Evolutionary conservation across 2,888 invertebrate genomes (phyloP), one percentile per base, ranked within the genome.

Genomic region (Microchrysa polita): DNA sequence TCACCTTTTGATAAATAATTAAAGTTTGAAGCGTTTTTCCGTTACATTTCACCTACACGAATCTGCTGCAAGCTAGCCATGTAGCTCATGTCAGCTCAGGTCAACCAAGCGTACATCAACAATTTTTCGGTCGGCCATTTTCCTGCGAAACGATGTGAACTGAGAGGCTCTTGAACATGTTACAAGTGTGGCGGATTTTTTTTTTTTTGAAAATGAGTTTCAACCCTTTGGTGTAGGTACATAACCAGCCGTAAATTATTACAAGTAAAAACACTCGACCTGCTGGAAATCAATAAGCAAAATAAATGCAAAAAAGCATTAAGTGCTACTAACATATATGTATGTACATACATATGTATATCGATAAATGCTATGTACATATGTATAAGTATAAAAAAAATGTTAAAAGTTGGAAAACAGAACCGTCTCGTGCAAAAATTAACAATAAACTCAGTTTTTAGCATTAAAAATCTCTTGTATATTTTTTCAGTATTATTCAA

Each of bases 1-100:
- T 67, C 53, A 67, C 27, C 67, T 67, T 44, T 53, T 53, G 67
- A 53, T 67, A 67, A 67, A 53, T 67, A 67, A 67, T 67, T 67
- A 52, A 67, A 69, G 55, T 69, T 69, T 69, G 44, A 40, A 55
- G 42, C 12, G 20, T 67, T 69, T 69, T 69, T 20, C 69, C 57
- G 57, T 69, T 23, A 69, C 69, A 69, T 69, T 69, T 69, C 69
- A 40, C 57, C 16, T 40, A 63, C 42, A 22, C 22, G 4, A 16
- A 10, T 16, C 20, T 22, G 22, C 1, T 20, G 18, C 10, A 5
- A 55, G 10, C 18, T 16, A 14, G n/a, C 52, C 52, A 4, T 44
- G 10, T 44, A 12, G 14, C 59, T 9, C 14, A 18, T 60, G 27
- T 27, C 60, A 27, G n/a, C 60, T n/a, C 59, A 20, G 10, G 14